phyloP scores from a whole-genome alignment of 2,888 invertebrate species.

The Spialia ferax region DNA sequence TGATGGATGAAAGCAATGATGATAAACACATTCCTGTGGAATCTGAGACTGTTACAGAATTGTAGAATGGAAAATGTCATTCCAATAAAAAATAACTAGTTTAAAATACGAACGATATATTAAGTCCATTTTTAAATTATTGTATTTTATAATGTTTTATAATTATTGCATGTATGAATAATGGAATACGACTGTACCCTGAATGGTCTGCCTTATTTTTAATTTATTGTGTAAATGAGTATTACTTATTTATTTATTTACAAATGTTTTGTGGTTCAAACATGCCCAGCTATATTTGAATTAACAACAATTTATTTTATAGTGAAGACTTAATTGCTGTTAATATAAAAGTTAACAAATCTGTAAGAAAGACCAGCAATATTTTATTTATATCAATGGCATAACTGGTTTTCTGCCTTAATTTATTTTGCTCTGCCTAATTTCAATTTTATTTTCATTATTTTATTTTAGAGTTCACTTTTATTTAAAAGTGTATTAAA shows the following conservation, averaged over 20 bases:
- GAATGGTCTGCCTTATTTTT: conserved; percentile 32
- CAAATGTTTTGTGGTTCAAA: conserved; percentile 66
- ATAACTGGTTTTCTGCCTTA: conserved; percentile 16
- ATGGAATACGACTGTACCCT: conserved; percentile 39
- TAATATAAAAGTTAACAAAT: conserved; percentile 27
- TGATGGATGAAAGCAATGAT: conserved; percentile 48
- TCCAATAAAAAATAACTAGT: neutral
- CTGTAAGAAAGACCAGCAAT: conserved; percentile 9
- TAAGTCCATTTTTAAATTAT: neutral
- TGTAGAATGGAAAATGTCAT: neutral
- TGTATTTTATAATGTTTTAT: conserved; percentile 7
- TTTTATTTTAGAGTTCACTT: conserved; percentile 38
- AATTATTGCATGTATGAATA: conserved; percentile 29
- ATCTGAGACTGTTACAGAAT: conserved; percentile 60
- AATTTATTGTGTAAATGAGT: conserved; percentile 16
- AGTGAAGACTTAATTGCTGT: conserved; percentile 39
- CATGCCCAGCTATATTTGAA: conserved; percentile 36
- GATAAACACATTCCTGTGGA: conserved; percentile 46
- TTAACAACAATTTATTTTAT: conserved; percentile 42
- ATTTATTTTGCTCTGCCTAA: conserved; percentile 11
- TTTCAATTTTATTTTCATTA: conserved; percentile 27
- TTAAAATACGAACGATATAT: neutral
- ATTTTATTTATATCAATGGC: conserved; percentile 22
- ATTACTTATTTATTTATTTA: conserved; percentile 27
- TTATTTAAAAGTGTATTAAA: conserved; percentile 41